Evolutionary conservation across 53 echinoderm and acorn worm species (phyloP).

Genomic region (Actinopyga echinites): DNA sequence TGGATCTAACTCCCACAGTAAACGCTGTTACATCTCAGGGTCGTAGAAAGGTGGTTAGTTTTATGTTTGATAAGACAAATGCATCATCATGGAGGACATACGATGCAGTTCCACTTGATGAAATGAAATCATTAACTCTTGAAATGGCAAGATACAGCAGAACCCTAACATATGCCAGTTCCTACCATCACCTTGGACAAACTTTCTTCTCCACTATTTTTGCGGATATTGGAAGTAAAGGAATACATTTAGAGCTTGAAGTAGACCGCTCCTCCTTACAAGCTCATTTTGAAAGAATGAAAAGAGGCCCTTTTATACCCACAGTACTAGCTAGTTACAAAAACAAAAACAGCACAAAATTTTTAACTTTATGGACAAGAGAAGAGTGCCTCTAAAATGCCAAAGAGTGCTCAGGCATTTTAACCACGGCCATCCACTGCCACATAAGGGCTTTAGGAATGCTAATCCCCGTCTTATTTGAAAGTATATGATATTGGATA

Average conservation of each 20-base stretch:
- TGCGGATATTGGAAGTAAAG: slow-evolving; percentile 24
- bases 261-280: slow-evolving; percentile 8
- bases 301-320: slow-evolving; percentile 3
- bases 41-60: slow-evolving; percentile 61
- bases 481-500: too few species aligned
- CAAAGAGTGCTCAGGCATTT: too few species aligned
- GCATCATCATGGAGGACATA: slow-evolving; percentile 72
- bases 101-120: slow-evolving; percentile 58
- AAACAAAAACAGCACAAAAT: not conserved
- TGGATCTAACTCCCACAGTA: slow-evolving; percentile 54
- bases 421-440: too few species aligned
- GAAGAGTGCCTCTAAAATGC: too few species aligned
- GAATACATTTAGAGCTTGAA: slow-evolving; percentile 39
- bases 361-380: slow-evolving; percentile 27
- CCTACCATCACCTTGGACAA: slow-evolving; percentile 58
- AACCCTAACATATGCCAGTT: slow-evolving; percentile 74
- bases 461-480: too few species aligned
- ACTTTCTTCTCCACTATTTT: slow-evolving; percentile 83
- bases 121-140: slow-evolving; percentile 63
- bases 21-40: slow-evolving; percentile 68
- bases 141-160: slow-evolving; percentile 67
- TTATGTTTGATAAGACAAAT: slow-evolving; percentile 61
- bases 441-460: too few species aligned
- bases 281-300: not conserved
- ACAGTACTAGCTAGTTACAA: slow-evolving; percentile 10